Base-by-base conservation (phyloP, 2,113 vertebrate species). In the Aegithalos caudatus region DNA sequence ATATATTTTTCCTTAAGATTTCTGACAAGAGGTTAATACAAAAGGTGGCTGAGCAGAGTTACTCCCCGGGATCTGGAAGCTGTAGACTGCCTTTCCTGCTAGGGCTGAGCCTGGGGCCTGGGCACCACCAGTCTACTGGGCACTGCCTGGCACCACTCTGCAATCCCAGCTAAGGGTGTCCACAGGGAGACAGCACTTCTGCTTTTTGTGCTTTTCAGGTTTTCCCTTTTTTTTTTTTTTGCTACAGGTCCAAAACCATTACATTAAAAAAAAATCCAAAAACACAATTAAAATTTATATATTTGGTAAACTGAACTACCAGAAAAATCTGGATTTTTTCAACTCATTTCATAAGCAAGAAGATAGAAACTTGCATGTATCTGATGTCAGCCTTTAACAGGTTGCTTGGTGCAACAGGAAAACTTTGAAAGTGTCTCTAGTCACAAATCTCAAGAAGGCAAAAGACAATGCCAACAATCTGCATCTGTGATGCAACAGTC, bases 31-130 rank as follows among this genome's bases (percentile, higher is more conserved):
- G 5, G 3, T 61, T 50, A 50, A 7, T 62, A 56, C 16, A 51
- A 62, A 61, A 65, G 24, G 18, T 51, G 31, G 2, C 21, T 80
- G 35, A 33, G 29, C 10, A 35, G 66, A 58, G 13, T 56, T 80
- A 24, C 12, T 23, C 4, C 15, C 21, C 14, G 7, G 6, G 22
- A 33, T 35, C 16, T 81, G 45, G 53, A 80, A 88, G 72, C 5
- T 29, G 35, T 21, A 33, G 80, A 31, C 21, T 86, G 38, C 37
- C 7, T 60, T 83, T 91, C 47, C 51, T 12, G 1, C 4, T 24
- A n/a, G 42, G 0, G 0, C 20, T 71, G 51, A 66, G 45, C 22
- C 22, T 4, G 2, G 17, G 14, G 28, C 28, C 77, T 1, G 1
- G 74, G 57, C 3, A 1, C 21, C 69, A 35, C 10, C 16, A 5